Base-by-base conservation (phyloP, 92 coral and sea anemone genomes). In the Porites rus region DNA sequence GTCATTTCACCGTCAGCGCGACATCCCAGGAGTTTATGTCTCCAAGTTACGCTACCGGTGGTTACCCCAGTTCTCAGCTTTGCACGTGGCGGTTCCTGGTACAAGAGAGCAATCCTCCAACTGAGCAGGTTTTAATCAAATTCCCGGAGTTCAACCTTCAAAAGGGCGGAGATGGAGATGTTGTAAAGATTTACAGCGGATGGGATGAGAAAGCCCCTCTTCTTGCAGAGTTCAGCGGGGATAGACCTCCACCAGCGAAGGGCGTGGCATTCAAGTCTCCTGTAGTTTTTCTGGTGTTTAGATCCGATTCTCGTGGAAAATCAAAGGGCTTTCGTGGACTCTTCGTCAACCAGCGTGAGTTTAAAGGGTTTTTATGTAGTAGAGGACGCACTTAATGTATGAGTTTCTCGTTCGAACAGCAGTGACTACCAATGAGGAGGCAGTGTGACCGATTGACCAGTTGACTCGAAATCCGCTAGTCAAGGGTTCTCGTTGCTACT, bases 31-130 rank as follows among this genome's bases (percentile, higher is more conserved):
- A 71, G 78, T 82, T 82, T n/a, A 19, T 21, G 38, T 82, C 86
- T 1, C 79, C 86, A 6, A 46, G 46, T 38, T 82, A 71, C 7
- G 63, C 7, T 60, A 46, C 16, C 21, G 77, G 18, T 43, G 86
- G 86, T n/a, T 89, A 83, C 43, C 89, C 92, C 0, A 83, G 84
- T 61, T 85, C 79, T 13, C 86, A 89, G 28, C 25, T 8, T 63
- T 89, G 92, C 69, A 70, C 92, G 18, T 89, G 92, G 92, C 67
- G 87, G 18, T 68, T 89, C 43, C 74, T 77, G 12, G 86, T 89
- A 12, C 43, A 77, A 38, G 46, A 38, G 7, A 20, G 65, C 43
- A 72, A 31, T n/a, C 43, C 10, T 51, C 75, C 75, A 8, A 51
- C 4, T 71, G 31, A n/a, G 2, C 86, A 82, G 86, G 56, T 82